Evolutionary conservation across 2,797 vertebrate genomes (phyloP), one percentile per base, ranked within the genome.

Genomic region (Cygnus olor): DNA sequence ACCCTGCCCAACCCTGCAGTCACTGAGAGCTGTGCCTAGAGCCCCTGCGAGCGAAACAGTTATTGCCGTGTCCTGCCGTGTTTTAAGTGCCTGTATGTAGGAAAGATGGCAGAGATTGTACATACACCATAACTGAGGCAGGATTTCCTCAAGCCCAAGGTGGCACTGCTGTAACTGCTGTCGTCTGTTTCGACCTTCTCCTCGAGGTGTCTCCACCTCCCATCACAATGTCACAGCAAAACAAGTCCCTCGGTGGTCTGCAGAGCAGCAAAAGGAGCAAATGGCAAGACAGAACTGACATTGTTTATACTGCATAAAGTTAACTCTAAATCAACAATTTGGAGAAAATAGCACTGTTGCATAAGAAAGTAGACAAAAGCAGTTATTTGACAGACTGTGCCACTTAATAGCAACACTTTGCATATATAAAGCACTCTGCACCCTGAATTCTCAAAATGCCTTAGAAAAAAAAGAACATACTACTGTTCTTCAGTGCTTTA

Each of bases 131-230:
- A 68, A 80, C 2, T 11, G 19, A 74, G 74, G 74, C 61, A 32
- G 44, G 83, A 74, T 68, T 81, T 85, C 47, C 71, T 61, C 38
- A 32, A 58, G 79, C 60, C 88, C 34, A 34, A 36, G 86, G 63
- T 54, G 49, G 25, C 77, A 66, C 2, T 34, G 89, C 54, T 44
- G 32, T 32, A 89, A 90, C 47, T 80, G 80, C 60, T 80, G 76
- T 34, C 78, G 88, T 36, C 63, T 70, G 47, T 86, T 73, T 93
- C 34, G 5, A 94, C 84, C 88, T 90, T 90, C 86, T 96, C 92
- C 94, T 90, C 42, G 57, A 95, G 84, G 69, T 89, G 86, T 88
- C 96, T 83, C 84, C 90, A 93, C 61, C 72, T 93, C 58, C 86
- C 65, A 56, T 30, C 65, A 66, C 61, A 74, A 47, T 65, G 76